Evolutionary conservation across 1,140 invertebrate species (phyloP).

Genomic region (Pseudomyrmex gracilis): DNA sequence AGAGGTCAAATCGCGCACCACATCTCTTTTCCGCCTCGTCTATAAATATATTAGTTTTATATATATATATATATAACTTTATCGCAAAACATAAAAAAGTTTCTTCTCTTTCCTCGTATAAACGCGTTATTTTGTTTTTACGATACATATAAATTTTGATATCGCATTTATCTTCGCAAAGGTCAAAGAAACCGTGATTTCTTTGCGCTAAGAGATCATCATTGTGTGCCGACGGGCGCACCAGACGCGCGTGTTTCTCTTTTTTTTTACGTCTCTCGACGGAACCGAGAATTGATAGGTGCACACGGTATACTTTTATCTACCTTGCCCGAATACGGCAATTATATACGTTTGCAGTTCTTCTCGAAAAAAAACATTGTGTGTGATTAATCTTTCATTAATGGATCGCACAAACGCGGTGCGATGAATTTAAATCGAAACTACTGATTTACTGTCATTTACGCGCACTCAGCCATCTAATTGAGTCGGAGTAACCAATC

Average conservation of each 20-base stretch:
- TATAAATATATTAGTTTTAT: no score
- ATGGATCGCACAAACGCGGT: not conserved
- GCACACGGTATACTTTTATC: constrained; percentile 9
- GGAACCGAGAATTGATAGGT: no score
- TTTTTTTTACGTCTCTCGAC: no score
- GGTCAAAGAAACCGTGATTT: not conserved
- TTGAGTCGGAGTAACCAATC: not conserved
- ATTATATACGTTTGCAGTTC: not conserved
- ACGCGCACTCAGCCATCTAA: not conserved
- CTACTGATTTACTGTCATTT: constrained; percentile 14
- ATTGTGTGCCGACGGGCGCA: no score
- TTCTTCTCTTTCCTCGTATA: not conserved
- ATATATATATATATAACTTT: not conserved
- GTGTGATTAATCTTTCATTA: constrained; percentile 46
- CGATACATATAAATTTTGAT: no score
- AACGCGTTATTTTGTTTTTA: no score
- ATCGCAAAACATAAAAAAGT: not conserved
- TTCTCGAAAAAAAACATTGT: constrained; percentile 3
- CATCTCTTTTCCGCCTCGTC: not conserved
- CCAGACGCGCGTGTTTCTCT: no score
- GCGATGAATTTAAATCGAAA: constrained; percentile 18
- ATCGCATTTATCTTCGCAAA: not conserved
- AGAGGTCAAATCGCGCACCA: not conserved
- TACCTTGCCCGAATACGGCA: not conserved
- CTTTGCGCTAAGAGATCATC: not conserved